Evolutionary conservation across 2,113 vertebrate species (phyloP), one percentile per base, ranked within the genome.

Genomic region (Pyrgilauda ruficollis): DNA sequence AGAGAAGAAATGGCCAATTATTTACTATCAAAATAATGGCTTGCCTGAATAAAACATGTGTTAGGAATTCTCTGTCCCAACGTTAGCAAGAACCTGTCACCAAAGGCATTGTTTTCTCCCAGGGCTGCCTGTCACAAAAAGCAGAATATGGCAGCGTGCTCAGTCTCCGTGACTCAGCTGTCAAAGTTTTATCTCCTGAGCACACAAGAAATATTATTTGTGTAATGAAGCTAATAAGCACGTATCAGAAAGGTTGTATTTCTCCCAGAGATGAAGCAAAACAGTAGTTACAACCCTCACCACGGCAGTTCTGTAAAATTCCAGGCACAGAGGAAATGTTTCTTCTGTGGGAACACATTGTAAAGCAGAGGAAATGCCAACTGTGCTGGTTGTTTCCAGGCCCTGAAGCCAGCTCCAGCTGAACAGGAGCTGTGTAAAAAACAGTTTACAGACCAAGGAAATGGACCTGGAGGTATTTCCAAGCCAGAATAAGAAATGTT

Each of bases 51-150:
- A 91, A 96, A 92, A 18, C 43, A 35, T 74, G 39, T 63, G 50
- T 70, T 85, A 81, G 84, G 89, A 85, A 87, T 76, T 73, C 67
- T 91, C 67, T 79, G 80, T 53, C 59, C 80, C 37, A 41, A 2
- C 15, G 13, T 70, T 76, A 62, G 62, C 58, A 92, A 87, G 88
- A 89, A 72, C 16, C 55, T 89, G 84, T 49, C 92, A 89, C 70
- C 67, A 63, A 89, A 92, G 44, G 21, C 63, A n/a, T 37, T 79
- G 28, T 94, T 91, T 95, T 62, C 53, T 94, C 86, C 76, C 50
- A 89, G 44, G 30, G 11, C 47, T 91, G 66, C 8, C 74, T 87
- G 62, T 94, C 81, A 87, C 75, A 62, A 69, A 87, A 35, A 78
- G 41, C 74, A 66, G 64, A 74, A 33, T 28, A 56, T 15, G 15